Evolutionary conservation across 2,888 invertebrate genomes (phyloP).

Genomic region (Antheraea assamensis): DNA sequence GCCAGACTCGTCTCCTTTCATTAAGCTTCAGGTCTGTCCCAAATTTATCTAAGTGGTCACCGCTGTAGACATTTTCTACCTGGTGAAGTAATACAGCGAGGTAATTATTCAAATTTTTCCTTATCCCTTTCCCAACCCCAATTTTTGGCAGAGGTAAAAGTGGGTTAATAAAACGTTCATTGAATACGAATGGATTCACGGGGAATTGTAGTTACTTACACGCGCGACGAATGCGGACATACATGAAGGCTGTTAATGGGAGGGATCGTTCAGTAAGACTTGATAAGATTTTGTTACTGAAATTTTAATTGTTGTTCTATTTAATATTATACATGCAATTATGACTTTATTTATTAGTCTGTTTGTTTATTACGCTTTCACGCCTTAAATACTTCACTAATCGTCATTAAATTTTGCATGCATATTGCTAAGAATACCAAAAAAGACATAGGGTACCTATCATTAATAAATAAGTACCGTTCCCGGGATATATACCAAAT

Average conservation of each 20-base stretch:
- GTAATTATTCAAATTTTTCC: slow-evolving; percentile 14
- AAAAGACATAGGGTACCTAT: too few species aligned
- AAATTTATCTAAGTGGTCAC: slow-evolving; percentile 10
- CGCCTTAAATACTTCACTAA: too few species aligned
- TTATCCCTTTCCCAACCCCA: slow-evolving; percentile 3
- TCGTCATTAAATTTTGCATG: too few species aligned
- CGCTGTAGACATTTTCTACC: slow-evolving; percentile 9
- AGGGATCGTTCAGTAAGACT: background rate
- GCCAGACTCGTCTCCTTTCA: slow-evolving; percentile 7
- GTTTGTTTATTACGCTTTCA: too few species aligned
- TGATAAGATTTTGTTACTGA: background rate
- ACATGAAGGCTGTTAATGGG: background rate
- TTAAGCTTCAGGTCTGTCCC: background rate
- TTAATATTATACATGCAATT: background rate
- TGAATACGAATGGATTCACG: slow-evolving; percentile 1
- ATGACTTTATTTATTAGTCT: background rate
- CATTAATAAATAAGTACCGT: too few species aligned
- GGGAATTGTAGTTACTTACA: background rate
- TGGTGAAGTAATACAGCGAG: slow-evolving; percentile 3
- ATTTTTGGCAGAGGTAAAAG: slow-evolving; percentile 9
- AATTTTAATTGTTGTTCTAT: background rate
- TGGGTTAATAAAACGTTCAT: slow-evolving; percentile 5
- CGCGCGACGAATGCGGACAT: background rate
- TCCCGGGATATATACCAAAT: too few species aligned
- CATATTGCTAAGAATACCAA: too few species aligned